A percentile compares a stretch with the other conserved stretches of the same genome.
These are phyloP conservation scores for Parazoanthus atlanticus DNA, from an alignment of 92 coral and sea anemone genomes.

Conservation along the genomic window DNA sequence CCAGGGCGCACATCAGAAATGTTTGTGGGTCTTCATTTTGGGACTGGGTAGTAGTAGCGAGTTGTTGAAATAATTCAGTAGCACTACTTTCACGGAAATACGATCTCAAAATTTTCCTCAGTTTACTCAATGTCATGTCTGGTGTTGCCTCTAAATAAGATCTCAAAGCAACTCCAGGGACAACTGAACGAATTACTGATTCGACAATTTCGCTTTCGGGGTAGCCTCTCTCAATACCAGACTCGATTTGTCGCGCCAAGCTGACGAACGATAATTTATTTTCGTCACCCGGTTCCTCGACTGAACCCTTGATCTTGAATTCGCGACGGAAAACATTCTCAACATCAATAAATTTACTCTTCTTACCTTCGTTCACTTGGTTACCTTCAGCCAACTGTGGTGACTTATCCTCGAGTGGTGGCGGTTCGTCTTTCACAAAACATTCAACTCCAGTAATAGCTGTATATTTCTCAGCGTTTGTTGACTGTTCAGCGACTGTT, in stretches of 20 bases:
- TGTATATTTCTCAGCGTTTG: too few relatives aligned
- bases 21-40: slow-evolving; percentile 47
- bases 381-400: slow-evolving; percentile 10
- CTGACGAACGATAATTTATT: slow-evolving; percentile 6
- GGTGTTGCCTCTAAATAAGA: slow-evolving; percentile 55
- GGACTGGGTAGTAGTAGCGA: slow-evolving; percentile 39
- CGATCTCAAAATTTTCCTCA: slow-evolving; percentile 54
- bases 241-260: background rate
- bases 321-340: slow-evolving; percentile 55
- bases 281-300: slow-evolving; percentile 44
- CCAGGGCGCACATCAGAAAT: slow-evolving; percentile 53
- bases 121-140: slow-evolving; percentile 48
- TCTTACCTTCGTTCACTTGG: slow-evolving; percentile 20
- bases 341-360: slow-evolving; percentile 43
- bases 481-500: slow-evolving; percentile 3
- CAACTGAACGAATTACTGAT: slow-evolving; percentile 37
- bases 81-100: slow-evolving; percentile 58
- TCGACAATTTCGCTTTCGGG: slow-evolving; percentile 43
- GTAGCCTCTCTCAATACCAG: slow-evolving; percentile 28
- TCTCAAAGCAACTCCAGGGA: slow-evolving; percentile 51
- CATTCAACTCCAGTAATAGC: slow-evolving; percentile 8
- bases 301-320: slow-evolving; percentile 49
- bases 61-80: slow-evolving; percentile 62
- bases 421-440: slow-evolving; percentile 35
- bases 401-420: slow-evolving; percentile 14